These are phyloP conservation scores for Dolichomitus sp. DNA, from an alignment of 2,888 invertebrate species.

Conservation along the genomic window DNA sequence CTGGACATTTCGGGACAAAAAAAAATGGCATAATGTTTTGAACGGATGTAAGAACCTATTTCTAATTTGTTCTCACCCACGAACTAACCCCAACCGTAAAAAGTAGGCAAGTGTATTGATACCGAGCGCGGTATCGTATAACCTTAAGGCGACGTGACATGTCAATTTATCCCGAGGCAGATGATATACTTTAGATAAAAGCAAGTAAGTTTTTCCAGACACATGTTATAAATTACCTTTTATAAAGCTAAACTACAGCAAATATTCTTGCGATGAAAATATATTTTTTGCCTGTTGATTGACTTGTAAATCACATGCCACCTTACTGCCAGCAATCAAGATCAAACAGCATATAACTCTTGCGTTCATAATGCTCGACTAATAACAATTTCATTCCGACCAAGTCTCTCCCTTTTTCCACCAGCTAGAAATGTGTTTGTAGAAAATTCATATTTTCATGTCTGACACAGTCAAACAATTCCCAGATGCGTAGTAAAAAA, in stretches of 20 bases:
- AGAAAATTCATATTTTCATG: neutral
- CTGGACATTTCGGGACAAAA: too few species aligned
- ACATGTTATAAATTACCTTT: neutral
- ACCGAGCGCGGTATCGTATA: too few species aligned
- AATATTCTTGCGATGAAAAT: neutral
- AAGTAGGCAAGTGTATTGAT: too few species aligned
- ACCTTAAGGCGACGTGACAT: neutral
- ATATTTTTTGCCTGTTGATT: neutral
- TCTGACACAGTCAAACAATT: conserved; percentile 16
- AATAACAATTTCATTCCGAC: neutral
- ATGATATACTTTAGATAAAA: too few species aligned
- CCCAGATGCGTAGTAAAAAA: conserved; percentile 29
- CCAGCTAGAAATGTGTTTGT: neutral
- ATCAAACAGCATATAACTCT: conserved; percentile 1
- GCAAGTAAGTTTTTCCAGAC: neutral
- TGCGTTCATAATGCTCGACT: neutral
- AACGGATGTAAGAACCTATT: too few species aligned
- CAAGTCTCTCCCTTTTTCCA: neutral
- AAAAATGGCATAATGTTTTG: too few species aligned
- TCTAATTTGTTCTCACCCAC: too few species aligned
- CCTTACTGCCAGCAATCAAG: neutral
- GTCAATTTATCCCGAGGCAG: too few species aligned
- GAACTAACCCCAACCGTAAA: too few species aligned
- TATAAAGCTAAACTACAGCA: neutral
- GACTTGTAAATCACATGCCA: neutral